Base-by-base conservation (phyloP, 2,888 invertebrate species). In the Autographa gamma region DNA sequence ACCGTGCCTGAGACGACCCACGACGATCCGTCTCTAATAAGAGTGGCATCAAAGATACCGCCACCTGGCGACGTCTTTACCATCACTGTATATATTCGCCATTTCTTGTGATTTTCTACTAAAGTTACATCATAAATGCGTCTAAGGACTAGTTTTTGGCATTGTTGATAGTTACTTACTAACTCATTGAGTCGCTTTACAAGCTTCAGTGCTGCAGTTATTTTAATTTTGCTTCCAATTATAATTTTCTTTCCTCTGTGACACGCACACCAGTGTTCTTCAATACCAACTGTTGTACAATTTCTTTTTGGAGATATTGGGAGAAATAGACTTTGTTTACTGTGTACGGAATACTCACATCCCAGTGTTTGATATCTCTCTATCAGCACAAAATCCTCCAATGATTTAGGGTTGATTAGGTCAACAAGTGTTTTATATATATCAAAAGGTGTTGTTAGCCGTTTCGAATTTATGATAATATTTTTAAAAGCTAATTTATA, bases 181-280 rank as follows among this genome's bases (percentile, higher is more conserved):
- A 97, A 92, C 0, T 89, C 80, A 86, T 98, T 98, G 13, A 98
- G 95, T 76, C 96, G 91, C 16, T 91, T 84, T 0, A 98, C 94
- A 19, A 98, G 90, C 77, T 96, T 96, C 0, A 93, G 86, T 0
- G 97, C 97, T 0, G 96, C 97, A 62, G 95, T 90, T 25, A 91
- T 85, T 0, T 97, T 97, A 3, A 87, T 81, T 0, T 89, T 82
- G 81, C 96, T 96, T 52, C 96, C 93, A 0, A 93, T 90, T 0
- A 95, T 88, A 9, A 98, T 85, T 67, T 96, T 94, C 54, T 93
- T 90, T 7, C 87, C 81, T 96, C 94, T 88, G 97, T 97, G 97
- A 80, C 99, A 99, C 11, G 98, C 97, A 90, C 98, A 99, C 97
- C 97, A 98, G 88, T 98, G 98, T 18, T 97, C 96, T 0, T 97